These are phyloP conservation scores for Pantherophis alleghaniensis DNA, from an alignment of 2,797 vertebrate genomes.

Conservation along the genomic window DNA sequence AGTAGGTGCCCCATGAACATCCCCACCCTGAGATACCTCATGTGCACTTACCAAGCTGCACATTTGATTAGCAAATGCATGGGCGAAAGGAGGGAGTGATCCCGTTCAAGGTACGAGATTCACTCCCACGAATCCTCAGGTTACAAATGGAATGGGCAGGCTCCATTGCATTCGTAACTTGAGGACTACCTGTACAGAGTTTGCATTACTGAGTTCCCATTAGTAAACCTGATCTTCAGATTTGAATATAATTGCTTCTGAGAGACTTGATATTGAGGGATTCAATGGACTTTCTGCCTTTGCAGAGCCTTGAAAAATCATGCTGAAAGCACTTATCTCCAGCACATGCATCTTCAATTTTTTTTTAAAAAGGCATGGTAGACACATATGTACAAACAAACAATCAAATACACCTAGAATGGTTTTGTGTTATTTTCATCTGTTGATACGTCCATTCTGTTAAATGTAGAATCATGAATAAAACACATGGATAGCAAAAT, in stretches of 20 bases:
- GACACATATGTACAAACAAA: background rate
- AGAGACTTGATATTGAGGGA: background rate
- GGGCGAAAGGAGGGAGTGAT: too few species aligned
- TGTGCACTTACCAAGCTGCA: too few species aligned
- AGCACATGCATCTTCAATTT: background rate
- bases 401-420: background rate
- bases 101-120: too few species aligned
- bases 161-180: too few species aligned
- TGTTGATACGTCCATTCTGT: conserved; percentile 19
- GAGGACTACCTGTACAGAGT: background rate
- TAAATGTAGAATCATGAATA: conserved; percentile 37
- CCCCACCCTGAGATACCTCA: too few species aligned
- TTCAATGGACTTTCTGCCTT: background rate
- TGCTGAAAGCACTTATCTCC: background rate
- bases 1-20: too few species aligned
- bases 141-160: too few species aligned
- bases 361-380: background rate
- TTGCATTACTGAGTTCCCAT: background rate
- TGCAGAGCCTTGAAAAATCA: background rate
- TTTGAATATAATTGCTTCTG: background rate
- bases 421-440: conserved; percentile 21
- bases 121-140: too few species aligned
- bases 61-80: too few species aligned
- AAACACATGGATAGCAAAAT: background rate
- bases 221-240: background rate